These are phyloP conservation scores for Lamellibrachia satsuma DNA, from an alignment of 2,888 invertebrate genomes.

Conservation along the genomic window DNA sequence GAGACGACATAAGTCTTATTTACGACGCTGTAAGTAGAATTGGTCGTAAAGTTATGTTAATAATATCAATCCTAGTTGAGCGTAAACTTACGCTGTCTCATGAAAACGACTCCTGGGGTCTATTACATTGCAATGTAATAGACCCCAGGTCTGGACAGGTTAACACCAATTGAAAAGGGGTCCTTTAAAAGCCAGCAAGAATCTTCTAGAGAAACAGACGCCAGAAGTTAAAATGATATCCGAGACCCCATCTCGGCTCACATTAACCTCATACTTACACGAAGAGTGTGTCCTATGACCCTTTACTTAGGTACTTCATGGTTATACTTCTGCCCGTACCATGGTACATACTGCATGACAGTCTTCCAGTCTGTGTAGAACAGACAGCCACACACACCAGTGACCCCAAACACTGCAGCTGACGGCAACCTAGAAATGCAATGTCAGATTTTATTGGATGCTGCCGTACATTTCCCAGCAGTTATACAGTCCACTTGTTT, in stretches of 20 bases:
- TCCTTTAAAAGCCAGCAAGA: too few species aligned
- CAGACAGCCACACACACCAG: slow-evolving; percentile 26
- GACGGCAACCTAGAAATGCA: slow-evolving; percentile 31
- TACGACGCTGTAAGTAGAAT: too few species aligned
- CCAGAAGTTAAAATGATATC: too few species aligned
- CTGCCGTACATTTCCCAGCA: neutral
- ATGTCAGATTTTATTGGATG: neutral
- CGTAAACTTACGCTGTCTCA: too few species aligned
- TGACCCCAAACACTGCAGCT: slow-evolving; percentile 27
- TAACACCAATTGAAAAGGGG: too few species aligned
- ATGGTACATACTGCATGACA: slow-evolving; percentile 36
- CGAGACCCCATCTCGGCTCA: neutral
- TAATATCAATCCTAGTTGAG: too few species aligned
- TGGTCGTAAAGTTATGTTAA: too few species aligned
- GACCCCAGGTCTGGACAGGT: too few species aligned
- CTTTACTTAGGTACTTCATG: slow-evolving; percentile 29
- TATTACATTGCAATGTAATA: too few species aligned
- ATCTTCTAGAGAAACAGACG: too few species aligned
- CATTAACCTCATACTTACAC: neutral
- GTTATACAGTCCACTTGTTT: neutral
- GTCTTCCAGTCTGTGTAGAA: slow-evolving; percentile 38
- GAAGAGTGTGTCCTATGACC: neutral
- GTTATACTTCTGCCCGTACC: slow-evolving; percentile 31
- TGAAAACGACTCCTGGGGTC: too few species aligned
- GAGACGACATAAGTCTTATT: too few species aligned